Percentiles rank a stretch among this genome's conserved stretches.
Conservation (phyloP, 2,888 invertebrate species). For the Diarsia rubi region DNA sequence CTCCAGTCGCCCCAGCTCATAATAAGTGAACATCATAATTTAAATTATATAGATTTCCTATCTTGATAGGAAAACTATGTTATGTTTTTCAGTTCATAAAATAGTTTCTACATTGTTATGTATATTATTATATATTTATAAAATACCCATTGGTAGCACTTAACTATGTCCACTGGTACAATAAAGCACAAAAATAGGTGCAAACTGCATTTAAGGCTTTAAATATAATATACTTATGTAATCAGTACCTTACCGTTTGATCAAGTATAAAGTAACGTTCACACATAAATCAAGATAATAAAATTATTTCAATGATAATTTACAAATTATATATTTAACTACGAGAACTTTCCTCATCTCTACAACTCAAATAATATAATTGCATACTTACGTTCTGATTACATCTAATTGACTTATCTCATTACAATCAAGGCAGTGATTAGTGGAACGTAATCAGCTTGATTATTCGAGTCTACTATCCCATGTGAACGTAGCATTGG, state of each 20-base stretch:
- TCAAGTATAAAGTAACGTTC: constrained; percentile 13
- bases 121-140: background rate
- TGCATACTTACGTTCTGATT: constrained; percentile 50
- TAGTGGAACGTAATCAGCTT: constrained; percentile 55
- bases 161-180: too few relatives aligned
- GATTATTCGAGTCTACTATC: constrained; percentile 47
- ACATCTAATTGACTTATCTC: constrained; percentile 55
- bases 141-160: background rate
- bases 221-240: background rate
- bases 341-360: constrained; percentile 35
- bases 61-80: background rate
- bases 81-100: background rate
- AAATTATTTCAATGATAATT: constrained; percentile 26
- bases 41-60: background rate
- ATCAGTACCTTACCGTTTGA: background rate
- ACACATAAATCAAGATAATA: constrained; percentile 33
- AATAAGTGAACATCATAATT: too few relatives aligned
- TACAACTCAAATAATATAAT: constrained; percentile 35
- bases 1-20: too few relatives aligned
- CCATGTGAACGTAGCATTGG: constrained; percentile 66
- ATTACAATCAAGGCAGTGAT: constrained; percentile 52
- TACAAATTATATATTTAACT: constrained; percentile 33
- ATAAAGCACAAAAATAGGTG: background rate
- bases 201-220: constrained; percentile 4
- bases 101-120: background rate